Percentiles rank a stretch among this genome's conserved stretches.
Conservation (phyloP, 2,113 vertebrate species). For the Platysteira castanea region DNA sequence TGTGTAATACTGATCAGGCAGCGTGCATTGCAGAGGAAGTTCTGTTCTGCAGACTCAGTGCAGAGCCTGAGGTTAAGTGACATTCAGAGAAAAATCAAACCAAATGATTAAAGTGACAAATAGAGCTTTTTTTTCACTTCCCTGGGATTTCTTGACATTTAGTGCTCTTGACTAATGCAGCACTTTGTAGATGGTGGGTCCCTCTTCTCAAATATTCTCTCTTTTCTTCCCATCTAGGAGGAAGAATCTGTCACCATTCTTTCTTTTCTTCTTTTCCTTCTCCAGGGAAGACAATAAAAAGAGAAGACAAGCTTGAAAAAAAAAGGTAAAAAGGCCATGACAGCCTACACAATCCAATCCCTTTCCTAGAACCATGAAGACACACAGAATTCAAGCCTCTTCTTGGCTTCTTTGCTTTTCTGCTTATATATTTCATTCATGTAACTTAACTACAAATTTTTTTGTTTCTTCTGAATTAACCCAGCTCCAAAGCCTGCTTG, state of each 20-base stretch:
- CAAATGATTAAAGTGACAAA: conserved; percentile 31
- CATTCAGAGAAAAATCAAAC: conserved; percentile 44
- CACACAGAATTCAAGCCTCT: neutral
- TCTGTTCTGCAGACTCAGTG: conserved; percentile 17
- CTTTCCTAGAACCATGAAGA: neutral
- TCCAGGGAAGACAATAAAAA: neutral
- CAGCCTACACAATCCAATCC: neutral
- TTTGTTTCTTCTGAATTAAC: neutral
- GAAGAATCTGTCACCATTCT: neutral
- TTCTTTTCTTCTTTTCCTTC: neutral
- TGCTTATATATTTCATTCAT: neutral
- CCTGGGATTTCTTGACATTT: neutral
- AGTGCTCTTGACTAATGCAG: neutral
- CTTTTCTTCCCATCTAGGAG: neutral
- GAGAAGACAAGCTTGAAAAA: neutral
- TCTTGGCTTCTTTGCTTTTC: neutral
- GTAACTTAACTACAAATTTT: neutral
- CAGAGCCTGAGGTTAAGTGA: conserved; percentile 43
- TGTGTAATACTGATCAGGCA: conserved; percentile 51
- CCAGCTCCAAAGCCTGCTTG: neutral
- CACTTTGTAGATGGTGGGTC: neutral
- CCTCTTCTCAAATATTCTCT: neutral
- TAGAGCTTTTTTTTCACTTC: conserved; percentile 6
- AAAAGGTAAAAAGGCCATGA: neutral
- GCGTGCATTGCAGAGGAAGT: neutral